phyloP scores from a whole-genome alignment of 2,113 vertebrate species.

The Odocoileus hemionus region DNA sequence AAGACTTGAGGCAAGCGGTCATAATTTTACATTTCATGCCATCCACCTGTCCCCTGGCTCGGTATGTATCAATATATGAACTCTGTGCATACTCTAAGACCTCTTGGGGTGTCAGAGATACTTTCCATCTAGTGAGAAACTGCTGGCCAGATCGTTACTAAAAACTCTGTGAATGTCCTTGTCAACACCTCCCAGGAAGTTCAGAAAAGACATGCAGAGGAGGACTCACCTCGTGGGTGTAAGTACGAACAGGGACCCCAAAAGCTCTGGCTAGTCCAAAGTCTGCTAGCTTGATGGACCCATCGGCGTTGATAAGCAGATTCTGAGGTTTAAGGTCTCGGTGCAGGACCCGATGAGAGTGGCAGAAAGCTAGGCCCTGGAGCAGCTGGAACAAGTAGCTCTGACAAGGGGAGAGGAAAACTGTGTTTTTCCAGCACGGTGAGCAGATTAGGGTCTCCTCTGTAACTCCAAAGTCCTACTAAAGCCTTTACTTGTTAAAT shows the following conservation, averaged over 20 bases:
- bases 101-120: background rate
- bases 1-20: slow-evolving; percentile 31
- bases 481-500: slow-evolving; percentile 18
- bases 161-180: slow-evolving; percentile 10
- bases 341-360: slow-evolving; percentile 94
- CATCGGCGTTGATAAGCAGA: slow-evolving; percentile 94
- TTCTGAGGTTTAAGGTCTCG: slow-evolving; percentile 96
- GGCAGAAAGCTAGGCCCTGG: slow-evolving; percentile 95
- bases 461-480: background rate
- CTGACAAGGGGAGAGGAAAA: slow-evolving; percentile 73
- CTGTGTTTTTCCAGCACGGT: background rate
- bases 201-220: background rate
- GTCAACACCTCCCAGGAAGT: background rate
- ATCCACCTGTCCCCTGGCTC: background rate
- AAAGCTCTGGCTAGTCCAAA: slow-evolving; percentile 96
- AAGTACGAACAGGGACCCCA: slow-evolving; percentile 94
- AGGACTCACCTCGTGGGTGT: slow-evolving; percentile 90
- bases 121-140: slow-evolving; percentile 2
- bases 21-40: slow-evolving; percentile 22
- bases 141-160: slow-evolving; percentile 9
- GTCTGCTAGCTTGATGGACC: slow-evolving; percentile 95
- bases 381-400: slow-evolving; percentile 97
- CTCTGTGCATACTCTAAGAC: slow-evolving; percentile 12
- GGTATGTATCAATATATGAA: slow-evolving; percentile 7
- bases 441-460: background rate